Evolutionary conservation across 2,113 vertebrate species (phyloP).

Genomic region (Gallinago paraguaiae): DNA sequence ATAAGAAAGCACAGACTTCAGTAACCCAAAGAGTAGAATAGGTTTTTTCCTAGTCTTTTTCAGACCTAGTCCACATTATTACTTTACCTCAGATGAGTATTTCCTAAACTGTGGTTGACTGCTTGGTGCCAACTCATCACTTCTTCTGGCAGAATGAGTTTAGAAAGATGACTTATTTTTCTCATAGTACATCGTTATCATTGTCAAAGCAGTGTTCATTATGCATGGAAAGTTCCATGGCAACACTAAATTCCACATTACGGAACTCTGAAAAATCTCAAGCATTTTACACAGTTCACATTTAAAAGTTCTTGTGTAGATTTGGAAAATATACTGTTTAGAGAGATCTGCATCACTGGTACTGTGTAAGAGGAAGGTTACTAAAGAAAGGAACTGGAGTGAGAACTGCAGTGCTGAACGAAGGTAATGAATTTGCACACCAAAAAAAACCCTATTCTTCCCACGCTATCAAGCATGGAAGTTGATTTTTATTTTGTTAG

Average conservation of each 20-base stretch:
- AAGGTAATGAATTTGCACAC: neutral
- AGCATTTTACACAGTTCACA: neutral
- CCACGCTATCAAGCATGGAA: neutral
- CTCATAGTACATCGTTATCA: neutral
- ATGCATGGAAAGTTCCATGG: neutral
- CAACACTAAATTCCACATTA: neutral
- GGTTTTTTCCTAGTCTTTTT: neutral
- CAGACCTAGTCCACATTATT: neutral
- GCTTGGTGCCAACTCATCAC: neutral
- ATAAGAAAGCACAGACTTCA: neutral
- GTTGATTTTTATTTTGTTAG: neutral
- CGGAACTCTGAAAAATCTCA: neutral
- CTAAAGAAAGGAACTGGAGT: neutral
- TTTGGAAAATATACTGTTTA: neutral
- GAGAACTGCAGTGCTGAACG: neutral
- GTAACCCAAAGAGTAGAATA: neutral
- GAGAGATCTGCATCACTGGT: neutral
- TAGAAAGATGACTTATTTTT: neutral
- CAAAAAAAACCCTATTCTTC: neutral
- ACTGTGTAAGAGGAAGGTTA: neutral
- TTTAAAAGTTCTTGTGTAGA: neutral
- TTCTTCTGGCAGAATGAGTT: neutral
- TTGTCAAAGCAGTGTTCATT: neutral
- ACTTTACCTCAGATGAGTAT: neutral
- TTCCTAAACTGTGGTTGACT: neutral